phyloP scores from a whole-genome alignment of 2,888 invertebrate genomes.

The Xylocampa areola region DNA sequence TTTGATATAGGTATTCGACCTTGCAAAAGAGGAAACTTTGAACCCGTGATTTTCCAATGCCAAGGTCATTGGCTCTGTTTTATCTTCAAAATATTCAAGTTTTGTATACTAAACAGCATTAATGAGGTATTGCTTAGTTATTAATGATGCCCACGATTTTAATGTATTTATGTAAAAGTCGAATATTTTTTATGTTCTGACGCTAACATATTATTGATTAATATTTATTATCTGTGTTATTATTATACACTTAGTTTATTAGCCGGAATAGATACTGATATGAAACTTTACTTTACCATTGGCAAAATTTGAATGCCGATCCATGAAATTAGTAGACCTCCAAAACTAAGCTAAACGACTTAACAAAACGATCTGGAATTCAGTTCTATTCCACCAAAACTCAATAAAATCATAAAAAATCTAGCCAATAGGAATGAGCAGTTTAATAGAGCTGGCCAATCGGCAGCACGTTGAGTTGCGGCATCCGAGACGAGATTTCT shows the following conservation, averaged over 20 bases:
- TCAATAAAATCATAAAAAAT: constrained; percentile 39
- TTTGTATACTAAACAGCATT: constrained; percentile 20
- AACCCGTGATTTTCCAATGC: constrained; percentile 68
- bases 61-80: constrained; percentile 65
- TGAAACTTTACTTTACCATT: constrained; percentile 3
- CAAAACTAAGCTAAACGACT: background rate
- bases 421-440: constrained; percentile 60
- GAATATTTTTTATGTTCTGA: constrained; percentile 6
- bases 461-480: constrained; percentile 65
- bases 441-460: constrained; percentile 70
- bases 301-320: background rate
- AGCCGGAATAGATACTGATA: background rate
- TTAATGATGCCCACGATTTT: constrained; percentile 21
- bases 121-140: constrained; percentile 35
- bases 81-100: constrained; percentile 26
- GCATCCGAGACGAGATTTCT: constrained; percentile 80
- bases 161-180: constrained; percentile 14
- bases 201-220: background rate
- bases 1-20: constrained; percentile 62
- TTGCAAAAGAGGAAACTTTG: constrained; percentile 71
- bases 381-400: constrained; percentile 23
- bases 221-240: constrained; percentile 2
- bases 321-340: background rate
- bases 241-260: constrained; percentile 6
- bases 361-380: constrained; percentile 4